Conservation (phyloP, 1,140 invertebrate species). For the Drosophila nannoptera region DNA sequence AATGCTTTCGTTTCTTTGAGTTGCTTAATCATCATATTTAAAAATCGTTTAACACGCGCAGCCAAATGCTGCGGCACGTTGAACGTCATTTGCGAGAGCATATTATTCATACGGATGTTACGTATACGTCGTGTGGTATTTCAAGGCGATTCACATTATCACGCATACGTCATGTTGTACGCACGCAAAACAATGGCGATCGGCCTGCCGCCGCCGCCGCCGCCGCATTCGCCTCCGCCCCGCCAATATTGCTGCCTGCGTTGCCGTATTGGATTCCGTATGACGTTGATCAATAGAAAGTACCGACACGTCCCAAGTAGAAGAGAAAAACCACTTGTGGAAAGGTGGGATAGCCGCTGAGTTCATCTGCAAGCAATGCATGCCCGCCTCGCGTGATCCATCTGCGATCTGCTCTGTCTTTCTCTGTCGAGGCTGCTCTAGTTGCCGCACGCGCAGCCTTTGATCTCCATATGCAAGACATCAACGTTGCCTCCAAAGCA, state of each 20-base stretch:
- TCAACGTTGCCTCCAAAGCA: constrained; percentile 45
- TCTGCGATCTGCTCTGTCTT: no score
- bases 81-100: constrained; percentile 2
- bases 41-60: constrained; percentile 15
- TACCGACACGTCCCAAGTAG: constrained; percentile 6
- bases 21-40: constrained; percentile 17
- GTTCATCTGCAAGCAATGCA: constrained; percentile 3
- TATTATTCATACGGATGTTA: constrained; percentile 36
- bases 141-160: constrained; percentile 54
- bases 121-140: constrained; percentile 46
- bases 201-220: not conserved
- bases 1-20: constrained; percentile 2
- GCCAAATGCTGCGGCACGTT: not conserved
- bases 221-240: no score
- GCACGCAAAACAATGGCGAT: constrained; percentile 26
- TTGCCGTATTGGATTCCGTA: constrained; percentile 58
- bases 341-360: no score
- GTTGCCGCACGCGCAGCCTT: constrained; percentile 61
- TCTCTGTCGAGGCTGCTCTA: constrained; percentile 31
- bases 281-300: constrained; percentile 63
- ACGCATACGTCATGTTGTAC: constrained; percentile 62
- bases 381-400: constrained; percentile 39
- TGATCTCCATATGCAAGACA: constrained; percentile 61
- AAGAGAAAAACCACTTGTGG: constrained; percentile 32
- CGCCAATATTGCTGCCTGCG: constrained; percentile 28